These are phyloP conservation scores for Callipepla californica DNA, from an alignment of 2,113 vertebrate species.

Conservation along the genomic window DNA sequence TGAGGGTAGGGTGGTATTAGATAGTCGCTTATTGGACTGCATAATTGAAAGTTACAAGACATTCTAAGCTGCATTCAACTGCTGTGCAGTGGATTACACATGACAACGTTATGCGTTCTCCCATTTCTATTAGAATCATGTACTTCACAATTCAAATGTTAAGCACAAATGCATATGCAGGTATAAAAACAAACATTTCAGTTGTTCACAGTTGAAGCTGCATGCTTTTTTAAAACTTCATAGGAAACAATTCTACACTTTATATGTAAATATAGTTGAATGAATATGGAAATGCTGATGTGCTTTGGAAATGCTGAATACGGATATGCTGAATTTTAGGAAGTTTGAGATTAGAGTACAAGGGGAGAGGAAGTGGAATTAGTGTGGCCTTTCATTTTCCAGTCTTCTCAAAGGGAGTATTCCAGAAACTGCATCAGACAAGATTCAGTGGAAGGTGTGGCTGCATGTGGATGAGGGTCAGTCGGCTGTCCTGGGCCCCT, in stretches of 20 bases:
- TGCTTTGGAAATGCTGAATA: neutral
- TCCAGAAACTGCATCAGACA: neutral
- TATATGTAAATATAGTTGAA: neutral
- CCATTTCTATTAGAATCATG: neutral
- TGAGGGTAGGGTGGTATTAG: slow-evolving; percentile 33
- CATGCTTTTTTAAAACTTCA: accelerated
- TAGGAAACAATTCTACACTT: neutral
- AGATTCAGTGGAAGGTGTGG: neutral
- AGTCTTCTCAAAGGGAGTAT: neutral
- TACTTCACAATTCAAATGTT: neutral
- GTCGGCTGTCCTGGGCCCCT: neutral
- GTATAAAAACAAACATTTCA: neutral
- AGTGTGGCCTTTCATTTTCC: neutral
- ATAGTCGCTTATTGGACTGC: slow-evolving; percentile 39
- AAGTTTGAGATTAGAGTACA: neutral
- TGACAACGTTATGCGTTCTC: accelerated
- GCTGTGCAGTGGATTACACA: neutral
- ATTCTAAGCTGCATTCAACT: neutral
- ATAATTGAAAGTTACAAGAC: slow-evolving; percentile 2
- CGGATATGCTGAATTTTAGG: neutral
- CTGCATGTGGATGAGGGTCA: neutral
- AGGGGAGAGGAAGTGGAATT: neutral
- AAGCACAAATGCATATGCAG: neutral
- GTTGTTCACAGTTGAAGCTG: neutral
- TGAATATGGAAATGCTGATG: neutral